These are phyloP conservation scores for Linurgus olivaceus DNA, from an alignment of 2,797 vertebrate genomes.

Conservation along the genomic window DNA sequence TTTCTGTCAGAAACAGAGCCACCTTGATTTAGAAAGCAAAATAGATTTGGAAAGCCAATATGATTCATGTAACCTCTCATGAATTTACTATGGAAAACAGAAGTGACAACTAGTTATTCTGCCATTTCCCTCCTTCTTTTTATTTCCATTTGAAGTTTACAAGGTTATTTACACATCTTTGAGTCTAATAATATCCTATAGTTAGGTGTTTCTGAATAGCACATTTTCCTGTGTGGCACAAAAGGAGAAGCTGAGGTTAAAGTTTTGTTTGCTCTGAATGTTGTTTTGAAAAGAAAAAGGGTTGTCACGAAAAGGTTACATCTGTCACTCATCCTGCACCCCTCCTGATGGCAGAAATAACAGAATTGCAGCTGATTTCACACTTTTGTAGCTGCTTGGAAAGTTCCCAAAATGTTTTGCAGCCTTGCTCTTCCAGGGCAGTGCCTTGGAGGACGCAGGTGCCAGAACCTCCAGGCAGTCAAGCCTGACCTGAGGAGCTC, in stretches of 20 bases:
- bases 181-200: not conserved
- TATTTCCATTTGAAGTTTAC: not conserved
- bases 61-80: not conserved
- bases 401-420: not conserved
- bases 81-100: not conserved
- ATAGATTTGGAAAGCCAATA: not conserved
- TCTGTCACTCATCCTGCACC: not conserved
- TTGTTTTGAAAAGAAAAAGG: not conserved
- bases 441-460: rapidly evolving
- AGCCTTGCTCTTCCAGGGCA: not conserved
- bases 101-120: not conserved
- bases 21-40: not conserved
- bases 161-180: not conserved
- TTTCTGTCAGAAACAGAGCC: not conserved
- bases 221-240: not conserved
- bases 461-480: not conserved
- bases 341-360: not conserved
- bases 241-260: not conserved
- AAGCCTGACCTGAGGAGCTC: not conserved
- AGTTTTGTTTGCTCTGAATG: not conserved
- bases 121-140: not conserved
- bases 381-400: not conserved
- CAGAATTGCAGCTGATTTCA: not conserved
- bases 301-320: not conserved
- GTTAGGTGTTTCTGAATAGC: not conserved